Evolutionary conservation across 1,140 invertebrate species (phyloP).

Genomic region (Chironomus tepperi): DNA sequence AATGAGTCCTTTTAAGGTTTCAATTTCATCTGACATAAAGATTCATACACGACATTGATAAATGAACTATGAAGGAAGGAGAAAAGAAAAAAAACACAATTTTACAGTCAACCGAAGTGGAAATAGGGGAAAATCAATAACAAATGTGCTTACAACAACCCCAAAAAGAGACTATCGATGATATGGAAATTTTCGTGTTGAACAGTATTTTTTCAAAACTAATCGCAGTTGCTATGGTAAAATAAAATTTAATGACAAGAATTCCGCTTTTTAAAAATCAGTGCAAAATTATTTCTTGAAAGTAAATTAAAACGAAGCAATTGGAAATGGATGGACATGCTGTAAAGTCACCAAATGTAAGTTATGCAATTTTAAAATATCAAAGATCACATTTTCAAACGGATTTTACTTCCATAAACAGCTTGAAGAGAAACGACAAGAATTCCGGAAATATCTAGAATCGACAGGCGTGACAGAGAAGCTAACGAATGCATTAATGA

Average conservation of each 20-base stretch:
- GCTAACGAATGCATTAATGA: constrained; percentile 78
- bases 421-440: constrained; percentile 83
- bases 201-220: background rate
- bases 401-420: constrained; percentile 35
- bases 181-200: background rate
- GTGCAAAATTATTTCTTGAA: background rate
- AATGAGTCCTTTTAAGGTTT: background rate
- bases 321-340: background rate
- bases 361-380: background rate
- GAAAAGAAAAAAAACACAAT: background rate
- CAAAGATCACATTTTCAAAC: background rate
- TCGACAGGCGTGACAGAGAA: constrained; percentile 84
- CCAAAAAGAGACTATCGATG: background rate
- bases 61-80: background rate
- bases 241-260: constrained; percentile 20
- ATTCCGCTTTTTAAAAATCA: background rate
- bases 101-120: background rate
- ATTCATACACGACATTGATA: constrained; percentile 1
- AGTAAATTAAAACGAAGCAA: background rate
- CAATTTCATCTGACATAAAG: background rate
- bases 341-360: background rate
- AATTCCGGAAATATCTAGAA: constrained; percentile 87
- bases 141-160: background rate
- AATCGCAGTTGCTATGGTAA: background rate
- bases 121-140: constrained; percentile 2